These are phyloP conservation scores for Ooceraea biroi DNA, from an alignment of 1,140 invertebrate genomes.

Conservation along the genomic window DNA sequence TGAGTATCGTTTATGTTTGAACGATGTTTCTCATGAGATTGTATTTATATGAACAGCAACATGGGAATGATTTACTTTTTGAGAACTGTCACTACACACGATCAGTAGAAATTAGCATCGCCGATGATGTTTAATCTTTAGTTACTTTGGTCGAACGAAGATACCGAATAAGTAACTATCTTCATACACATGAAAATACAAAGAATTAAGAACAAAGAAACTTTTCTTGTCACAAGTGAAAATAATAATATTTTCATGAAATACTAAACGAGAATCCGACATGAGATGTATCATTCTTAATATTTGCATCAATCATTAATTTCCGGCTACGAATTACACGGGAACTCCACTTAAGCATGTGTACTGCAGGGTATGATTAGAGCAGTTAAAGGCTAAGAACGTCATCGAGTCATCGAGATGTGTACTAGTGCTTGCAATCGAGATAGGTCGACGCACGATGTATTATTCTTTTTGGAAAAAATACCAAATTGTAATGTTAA, in stretches of 20 bases:
- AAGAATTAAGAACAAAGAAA: not conserved
- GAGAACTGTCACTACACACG: not conserved
- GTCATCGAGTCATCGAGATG: not conserved
- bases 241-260: not conserved
- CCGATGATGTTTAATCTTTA: not conserved
- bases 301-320: not conserved
- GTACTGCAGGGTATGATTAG: not conserved
- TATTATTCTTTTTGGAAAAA: not conserved
- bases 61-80: conserved; percentile 14
- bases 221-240: too few relatives aligned
- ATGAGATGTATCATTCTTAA: not conserved
- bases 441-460: conserved; percentile 11
- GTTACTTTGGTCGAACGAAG: not conserved
- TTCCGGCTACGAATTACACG: not conserved
- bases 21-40: not conserved
- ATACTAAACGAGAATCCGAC: not conserved
- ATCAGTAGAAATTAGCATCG: not conserved
- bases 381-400: not conserved
- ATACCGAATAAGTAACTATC: not conserved
- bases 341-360: not conserved
- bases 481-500: not conserved
- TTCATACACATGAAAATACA: too few relatives aligned
- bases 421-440: not conserved
- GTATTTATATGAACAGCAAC: not conserved
- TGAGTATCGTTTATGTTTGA: conserved; percentile 3